These are phyloP conservation scores for Malacoraja senta DNA, from an alignment of 2,797 vertebrate genomes.

Conservation along the genomic window DNA sequence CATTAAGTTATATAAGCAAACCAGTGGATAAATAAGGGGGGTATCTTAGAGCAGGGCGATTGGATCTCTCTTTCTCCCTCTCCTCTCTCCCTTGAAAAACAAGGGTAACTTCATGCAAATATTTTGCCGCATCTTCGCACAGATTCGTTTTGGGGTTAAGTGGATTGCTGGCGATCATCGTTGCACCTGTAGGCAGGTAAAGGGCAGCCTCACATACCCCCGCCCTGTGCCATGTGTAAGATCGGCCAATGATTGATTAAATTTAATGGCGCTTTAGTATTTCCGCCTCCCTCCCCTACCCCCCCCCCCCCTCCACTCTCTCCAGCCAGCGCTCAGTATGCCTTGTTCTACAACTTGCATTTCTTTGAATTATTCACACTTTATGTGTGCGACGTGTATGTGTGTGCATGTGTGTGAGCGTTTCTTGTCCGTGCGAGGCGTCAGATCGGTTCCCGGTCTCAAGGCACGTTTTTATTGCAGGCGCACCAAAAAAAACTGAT, in stretches of 20 bases:
- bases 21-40: neutral
- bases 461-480: neutral
- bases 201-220: neutral
- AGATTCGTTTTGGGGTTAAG: neutral
- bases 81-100: too few relatives aligned
- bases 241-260: neutral
- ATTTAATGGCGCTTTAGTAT: neutral
- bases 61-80: too few relatives aligned
- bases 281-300: neutral
- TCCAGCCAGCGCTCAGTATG: neutral
- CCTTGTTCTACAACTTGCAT: too few relatives aligned
- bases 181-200: neutral
- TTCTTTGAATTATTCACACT: neutral
- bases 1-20: neutral
- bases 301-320: neutral
- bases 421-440: neutral
- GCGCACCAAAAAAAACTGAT: neutral
- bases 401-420: neutral
- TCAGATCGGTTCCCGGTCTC: neutral
- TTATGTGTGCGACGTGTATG: neutral
- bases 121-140: conserved; percentile 4
- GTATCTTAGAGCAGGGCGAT: too few relatives aligned
- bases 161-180: neutral
- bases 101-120: neutral
- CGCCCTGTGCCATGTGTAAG: neutral